phyloP scores from a whole-genome alignment of 2,888 invertebrate species.

The Rhamnusium bicolor region DNA sequence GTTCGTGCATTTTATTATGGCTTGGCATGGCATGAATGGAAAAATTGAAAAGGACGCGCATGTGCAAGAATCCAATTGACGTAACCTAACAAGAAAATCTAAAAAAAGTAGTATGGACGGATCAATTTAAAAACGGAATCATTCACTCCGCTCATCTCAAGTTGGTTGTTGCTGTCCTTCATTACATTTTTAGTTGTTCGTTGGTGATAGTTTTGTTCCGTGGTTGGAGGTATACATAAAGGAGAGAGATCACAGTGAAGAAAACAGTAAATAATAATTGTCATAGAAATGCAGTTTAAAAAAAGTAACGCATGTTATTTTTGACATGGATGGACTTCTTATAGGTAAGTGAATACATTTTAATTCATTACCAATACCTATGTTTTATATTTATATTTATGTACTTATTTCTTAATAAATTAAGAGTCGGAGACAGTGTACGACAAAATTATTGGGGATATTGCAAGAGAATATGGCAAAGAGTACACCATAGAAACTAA shows the following conservation, averaged over 20 bases:
- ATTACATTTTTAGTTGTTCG: too few relatives aligned
- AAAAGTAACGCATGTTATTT: conserved; percentile 85
- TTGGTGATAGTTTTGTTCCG: too few relatives aligned
- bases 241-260: too few relatives aligned
- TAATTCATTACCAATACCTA: neutral
- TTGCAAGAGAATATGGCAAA: conserved; percentile 82
- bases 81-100: neutral
- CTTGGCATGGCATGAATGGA: too few relatives aligned
- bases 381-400: neutral
- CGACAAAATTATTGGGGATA: conserved; percentile 80
- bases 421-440: conserved; percentile 89
- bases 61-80: neutral
- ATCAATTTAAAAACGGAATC: too few relatives aligned
- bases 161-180: too few relatives aligned
- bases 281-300: conserved; percentile 67
- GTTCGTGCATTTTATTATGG: too few relatives aligned
- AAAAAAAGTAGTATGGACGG: too few relatives aligned
- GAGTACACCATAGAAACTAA: conserved; percentile 83
- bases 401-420: neutral
- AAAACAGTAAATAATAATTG: neutral
- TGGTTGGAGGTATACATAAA: too few relatives aligned
- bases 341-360: conserved; percentile 70
- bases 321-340: conserved; percentile 80
- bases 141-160: too few relatives aligned
- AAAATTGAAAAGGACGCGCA: neutral